These are phyloP conservation scores for Lutraria rhynchaena DNA, from an alignment of 1,140 invertebrate genomes.

Conservation along the genomic window DNA sequence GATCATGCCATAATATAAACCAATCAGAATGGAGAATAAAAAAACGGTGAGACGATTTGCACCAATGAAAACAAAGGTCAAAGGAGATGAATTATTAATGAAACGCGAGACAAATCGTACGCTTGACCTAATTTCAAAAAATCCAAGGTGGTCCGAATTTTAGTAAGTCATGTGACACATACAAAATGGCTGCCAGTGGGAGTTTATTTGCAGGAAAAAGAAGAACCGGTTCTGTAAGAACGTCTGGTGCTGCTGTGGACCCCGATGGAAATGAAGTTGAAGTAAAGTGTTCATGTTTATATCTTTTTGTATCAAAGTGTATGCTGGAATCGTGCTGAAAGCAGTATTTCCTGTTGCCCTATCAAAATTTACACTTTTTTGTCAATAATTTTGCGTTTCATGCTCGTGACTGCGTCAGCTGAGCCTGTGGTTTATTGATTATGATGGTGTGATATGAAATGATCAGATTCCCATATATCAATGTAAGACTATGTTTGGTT, in stretches of 20 bases:
- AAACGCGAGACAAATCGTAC: background rate
- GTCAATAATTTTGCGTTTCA: no score
- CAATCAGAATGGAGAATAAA: slow-evolving; percentile 53
- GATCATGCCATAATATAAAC: slow-evolving; percentile 41
- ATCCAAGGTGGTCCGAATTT: background rate
- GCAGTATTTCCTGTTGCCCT: no score
- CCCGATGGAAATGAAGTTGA: slow-evolving; percentile 79
- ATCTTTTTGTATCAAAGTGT: background rate
- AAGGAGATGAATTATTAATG: background rate
- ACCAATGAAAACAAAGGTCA: slow-evolving; percentile 37
- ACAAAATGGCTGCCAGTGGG: slow-evolving; percentile 77
- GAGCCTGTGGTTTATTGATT: no score
- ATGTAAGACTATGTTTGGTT: no score
- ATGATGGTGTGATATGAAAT: no score
- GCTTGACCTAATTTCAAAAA: slow-evolving; percentile 6
- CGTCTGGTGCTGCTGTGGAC: slow-evolving; percentile 70
- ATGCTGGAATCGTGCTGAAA: no score
- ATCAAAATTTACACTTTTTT: no score
- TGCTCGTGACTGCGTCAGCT: no score
- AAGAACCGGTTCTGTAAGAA: slow-evolving; percentile 69
- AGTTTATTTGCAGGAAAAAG: slow-evolving; percentile 78
- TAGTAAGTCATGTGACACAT: slow-evolving; percentile 64
- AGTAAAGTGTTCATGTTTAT: slow-evolving; percentile 60
- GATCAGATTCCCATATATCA: no score
- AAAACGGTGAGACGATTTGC: slow-evolving; percentile 7